Evolutionary conservation across 2,797 vertebrate species (phyloP).

Genomic region (Rhyacichthys aspro): DNA sequence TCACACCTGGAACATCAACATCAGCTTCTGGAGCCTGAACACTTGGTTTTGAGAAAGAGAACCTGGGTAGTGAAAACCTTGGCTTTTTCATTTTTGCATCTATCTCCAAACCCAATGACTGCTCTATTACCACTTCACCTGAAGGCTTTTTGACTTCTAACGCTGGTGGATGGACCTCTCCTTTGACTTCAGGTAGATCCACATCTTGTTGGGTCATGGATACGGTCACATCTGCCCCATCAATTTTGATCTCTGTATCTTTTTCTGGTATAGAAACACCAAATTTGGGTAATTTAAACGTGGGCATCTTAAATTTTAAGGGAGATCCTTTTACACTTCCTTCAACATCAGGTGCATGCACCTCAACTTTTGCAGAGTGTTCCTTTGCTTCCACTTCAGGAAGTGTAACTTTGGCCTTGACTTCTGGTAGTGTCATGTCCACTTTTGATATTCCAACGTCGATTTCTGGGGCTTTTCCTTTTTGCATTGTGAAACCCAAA

Average conservation of each 20-base stretch:
- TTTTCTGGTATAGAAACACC: constrained; percentile 7
- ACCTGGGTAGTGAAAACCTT: constrained; percentile 62
- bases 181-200: constrained; percentile 24
- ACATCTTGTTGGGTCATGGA: constrained; percentile 7
- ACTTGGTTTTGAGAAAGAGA: constrained; percentile 57
- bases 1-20: constrained; percentile 24
- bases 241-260: background rate
- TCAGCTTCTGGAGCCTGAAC: constrained; percentile 37
- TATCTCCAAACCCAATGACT: constrained; percentile 23
- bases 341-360: constrained; percentile 11
- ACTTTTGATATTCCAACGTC: constrained; percentile 29
- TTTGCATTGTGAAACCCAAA: constrained; percentile 55
- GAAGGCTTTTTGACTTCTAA: constrained; percentile 20
- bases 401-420: constrained; percentile 16
- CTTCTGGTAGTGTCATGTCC: constrained; percentile 25
- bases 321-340: constrained; percentile 13
- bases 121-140: constrained; percentile 17
- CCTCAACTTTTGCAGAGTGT: constrained; percentile 4
- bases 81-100: constrained; percentile 50
- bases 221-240: constrained; percentile 11
- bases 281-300: constrained; percentile 41
- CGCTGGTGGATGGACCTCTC: constrained; percentile 17
- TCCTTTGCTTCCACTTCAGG: constrained; percentile 20
- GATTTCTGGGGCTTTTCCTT: constrained; percentile 41
- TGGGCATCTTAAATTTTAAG: constrained; percentile 49